A percentile compares a stretch with the other conserved stretches of the same genome.
phyloP scores from a whole-genome alignment of 2,113 vertebrate species.

The Psilopsiagon aurifrons region DNA sequence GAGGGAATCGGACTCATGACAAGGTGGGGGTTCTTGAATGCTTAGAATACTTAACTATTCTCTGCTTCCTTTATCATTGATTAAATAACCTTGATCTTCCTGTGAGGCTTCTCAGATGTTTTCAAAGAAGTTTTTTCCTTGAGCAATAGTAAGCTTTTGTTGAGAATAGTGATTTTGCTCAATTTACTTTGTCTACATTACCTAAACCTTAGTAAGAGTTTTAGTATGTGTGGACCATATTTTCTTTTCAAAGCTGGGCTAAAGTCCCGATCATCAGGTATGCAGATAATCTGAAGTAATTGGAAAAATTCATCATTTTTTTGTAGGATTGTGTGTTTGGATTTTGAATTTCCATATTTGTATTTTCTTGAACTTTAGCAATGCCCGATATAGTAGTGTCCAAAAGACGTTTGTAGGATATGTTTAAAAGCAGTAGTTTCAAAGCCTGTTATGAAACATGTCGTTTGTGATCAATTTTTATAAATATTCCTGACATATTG shows the following conservation, averaged over 20 bases:
- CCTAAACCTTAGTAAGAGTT: not conserved
- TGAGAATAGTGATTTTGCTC: not conserved
- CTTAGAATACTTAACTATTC: not conserved
- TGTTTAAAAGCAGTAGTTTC: not conserved
- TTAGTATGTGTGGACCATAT: not conserved
- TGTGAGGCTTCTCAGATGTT: not conserved
- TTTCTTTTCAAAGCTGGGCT: not conserved
- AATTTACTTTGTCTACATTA: not conserved
- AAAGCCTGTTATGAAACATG: not conserved
- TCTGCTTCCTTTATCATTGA: not conserved
- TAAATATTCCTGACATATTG: not conserved
- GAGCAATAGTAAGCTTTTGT: not conserved
- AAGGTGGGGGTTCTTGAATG: conserved; percentile 77
- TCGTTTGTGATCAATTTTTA: not conserved
- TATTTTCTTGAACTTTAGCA: not conserved
- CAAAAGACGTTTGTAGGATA: not conserved
- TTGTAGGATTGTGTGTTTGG: not conserved
- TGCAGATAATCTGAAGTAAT: not conserved
- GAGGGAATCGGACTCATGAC: conserved; percentile 91
- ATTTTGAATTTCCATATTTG: not conserved
- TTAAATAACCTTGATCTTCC: not conserved
- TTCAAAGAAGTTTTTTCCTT: not conserved
- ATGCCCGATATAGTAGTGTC: not conserved
- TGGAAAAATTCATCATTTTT: not conserved
- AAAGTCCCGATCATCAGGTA: not conserved